phyloP scores from a whole-genome alignment of 2,113 vertebrate genomes.

The Phoenicopterus ruber region DNA sequence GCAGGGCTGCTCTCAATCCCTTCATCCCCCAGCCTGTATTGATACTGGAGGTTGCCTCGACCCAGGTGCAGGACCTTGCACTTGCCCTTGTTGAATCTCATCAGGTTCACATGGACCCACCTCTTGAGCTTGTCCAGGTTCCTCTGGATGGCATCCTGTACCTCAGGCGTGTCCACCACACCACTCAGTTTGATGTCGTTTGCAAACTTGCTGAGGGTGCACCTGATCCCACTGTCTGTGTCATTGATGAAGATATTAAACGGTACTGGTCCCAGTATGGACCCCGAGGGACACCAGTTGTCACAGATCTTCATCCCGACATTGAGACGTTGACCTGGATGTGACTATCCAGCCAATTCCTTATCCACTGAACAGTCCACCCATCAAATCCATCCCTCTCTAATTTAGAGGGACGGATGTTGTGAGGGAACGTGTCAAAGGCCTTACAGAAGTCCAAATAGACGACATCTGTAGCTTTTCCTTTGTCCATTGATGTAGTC shows the following conservation, averaged over 20 bases:
- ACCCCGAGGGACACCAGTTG: not conserved
- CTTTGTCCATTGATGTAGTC: too few relatives aligned
- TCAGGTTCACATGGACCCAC: not conserved
- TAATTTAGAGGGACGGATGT: too few relatives aligned
- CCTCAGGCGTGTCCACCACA: accelerated
- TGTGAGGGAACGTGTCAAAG: not conserved
- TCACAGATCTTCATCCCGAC: not conserved
- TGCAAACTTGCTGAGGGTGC: not conserved
- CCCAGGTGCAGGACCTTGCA: not conserved
- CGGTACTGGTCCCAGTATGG: not conserved
- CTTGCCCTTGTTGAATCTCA: not conserved
- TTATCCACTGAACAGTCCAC: not conserved
- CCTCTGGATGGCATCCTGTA: not conserved
- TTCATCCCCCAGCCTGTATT: not conserved
- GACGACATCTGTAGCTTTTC: not conserved
- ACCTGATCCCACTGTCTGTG: not conserved
- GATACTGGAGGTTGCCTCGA: not conserved
- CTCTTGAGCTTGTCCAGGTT: not conserved
- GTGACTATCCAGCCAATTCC: not conserved
- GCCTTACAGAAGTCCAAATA: not conserved
- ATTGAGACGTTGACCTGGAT: not conserved
- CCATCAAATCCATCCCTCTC: not conserved
- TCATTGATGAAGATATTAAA: not conserved
- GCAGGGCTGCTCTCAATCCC: not conserved
- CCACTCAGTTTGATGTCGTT: not conserved